Evolutionary conservation across 1,140 invertebrate species (phyloP).

Genomic region (Brachionus plicatilis): DNA sequence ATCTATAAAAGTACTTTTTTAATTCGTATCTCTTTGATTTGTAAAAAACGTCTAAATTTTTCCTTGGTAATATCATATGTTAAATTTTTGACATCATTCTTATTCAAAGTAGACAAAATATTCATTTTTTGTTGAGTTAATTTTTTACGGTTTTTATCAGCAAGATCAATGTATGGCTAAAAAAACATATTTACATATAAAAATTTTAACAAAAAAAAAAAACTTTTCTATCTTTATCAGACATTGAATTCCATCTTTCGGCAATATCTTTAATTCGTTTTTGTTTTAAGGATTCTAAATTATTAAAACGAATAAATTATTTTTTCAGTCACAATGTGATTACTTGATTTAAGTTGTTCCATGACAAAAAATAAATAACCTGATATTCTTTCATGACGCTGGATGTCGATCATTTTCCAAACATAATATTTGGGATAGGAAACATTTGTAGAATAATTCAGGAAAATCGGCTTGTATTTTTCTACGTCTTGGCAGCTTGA

Average conservation of each 20-base stretch:
- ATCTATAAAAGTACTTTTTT: not conserved
- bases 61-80: not conserved
- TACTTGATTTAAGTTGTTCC: not conserved
- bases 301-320: not conserved
- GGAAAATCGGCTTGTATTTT: not conserved
- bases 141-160: not conserved
- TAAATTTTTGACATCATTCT: not conserved
- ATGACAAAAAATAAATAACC: not conserved
- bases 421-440: not conserved
- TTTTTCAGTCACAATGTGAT: not conserved
- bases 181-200: not conserved
- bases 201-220: not conserved
- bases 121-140: not conserved
- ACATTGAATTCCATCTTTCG: not conserved
- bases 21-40: not conserved
- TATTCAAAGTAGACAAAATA: not conserved
- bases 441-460: not conserved
- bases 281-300: not conserved
- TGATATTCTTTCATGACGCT: not conserved
- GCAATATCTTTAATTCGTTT: not conserved
- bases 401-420: not conserved
- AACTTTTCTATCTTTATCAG: not conserved
- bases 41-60: not conserved
- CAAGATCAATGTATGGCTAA: not conserved
- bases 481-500: not conserved